These are phyloP conservation scores for Pungitius pungitius DNA, from an alignment of 2,113 vertebrate species.

Conservation along the genomic window DNA sequence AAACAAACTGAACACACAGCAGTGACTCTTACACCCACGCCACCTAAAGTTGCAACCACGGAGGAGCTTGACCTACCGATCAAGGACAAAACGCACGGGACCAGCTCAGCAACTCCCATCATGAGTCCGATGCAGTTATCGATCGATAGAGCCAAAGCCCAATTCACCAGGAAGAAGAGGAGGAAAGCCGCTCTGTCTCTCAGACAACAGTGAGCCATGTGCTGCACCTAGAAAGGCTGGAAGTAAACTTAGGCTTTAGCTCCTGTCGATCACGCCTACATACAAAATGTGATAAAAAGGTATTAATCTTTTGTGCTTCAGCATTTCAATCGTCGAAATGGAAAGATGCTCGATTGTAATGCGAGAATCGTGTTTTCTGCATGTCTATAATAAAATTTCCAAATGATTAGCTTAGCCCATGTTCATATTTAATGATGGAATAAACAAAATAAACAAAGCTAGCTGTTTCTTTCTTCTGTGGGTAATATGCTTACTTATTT, in stretches of 20 bases:
- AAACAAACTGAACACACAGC: conserved; percentile 22
- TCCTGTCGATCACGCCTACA: neutral
- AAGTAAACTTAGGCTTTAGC: conserved; percentile 19
- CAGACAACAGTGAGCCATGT: conserved; percentile 17
- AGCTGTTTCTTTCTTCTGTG: neutral
- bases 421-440: neutral
- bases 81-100: conserved; percentile 1
- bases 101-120: conserved; percentile 23
- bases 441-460: neutral
- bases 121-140: conserved; percentile 60
- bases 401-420: conserved; percentile 19
- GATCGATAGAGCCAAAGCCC: conserved; percentile 53
- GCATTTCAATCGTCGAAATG: conserved; percentile 12
- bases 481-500: neutral
- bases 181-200: conserved; percentile 44
- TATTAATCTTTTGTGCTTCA: conserved; percentile 20
- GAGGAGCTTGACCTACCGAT: conserved; percentile 6
- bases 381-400: conserved; percentile 51
- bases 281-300: neutral
- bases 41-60: neutral
- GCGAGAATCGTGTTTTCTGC: conserved; percentile 32
- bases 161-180: conserved; percentile 67
- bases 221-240: neutral
- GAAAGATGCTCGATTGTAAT: conserved; percentile 10
- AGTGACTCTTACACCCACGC: conserved; percentile 27